Base-by-base conservation (phyloP, 2,888 invertebrate genomes). In the Ochropleura leucogaster region DNA sequence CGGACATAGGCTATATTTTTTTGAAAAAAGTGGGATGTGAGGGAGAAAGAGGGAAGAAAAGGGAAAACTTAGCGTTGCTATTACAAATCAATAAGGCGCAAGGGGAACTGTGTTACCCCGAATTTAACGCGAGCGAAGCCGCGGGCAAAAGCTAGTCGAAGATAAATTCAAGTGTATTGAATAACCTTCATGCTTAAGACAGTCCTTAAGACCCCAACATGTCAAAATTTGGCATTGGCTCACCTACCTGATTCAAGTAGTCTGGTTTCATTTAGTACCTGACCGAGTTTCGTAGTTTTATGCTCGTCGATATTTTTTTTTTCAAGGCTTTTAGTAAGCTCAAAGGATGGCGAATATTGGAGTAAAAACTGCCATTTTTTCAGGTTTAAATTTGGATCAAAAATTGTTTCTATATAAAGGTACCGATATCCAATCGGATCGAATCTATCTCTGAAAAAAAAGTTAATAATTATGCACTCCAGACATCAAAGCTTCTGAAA, bases 311-410 rank as follows among this genome's bases (percentile, higher is more conserved):
- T 68, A 68, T 44, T 10, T 40, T 40, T 62, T 47, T 66, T 72
- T 51, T 40, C 8, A 0, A 51, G 53, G 49, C 49, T 76, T 63
- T 63, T 55, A 55, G 30, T 44, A 53, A 40, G 20, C 44, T 76
- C 44, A 62, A 67, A 55, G 2, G 55, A 16, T n/a, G 18, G 14
- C 6, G 8, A 59, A 3, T 47, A 57, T 55, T 55, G 44, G 5
- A 69, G 14, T 51, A 55, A 57, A 55, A 63, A 40, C 18, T 53
- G 0, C 12, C 7, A 20, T 40, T 59, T 9, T 0, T 12, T 5
- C 40, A 44, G n/a, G 12, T 10, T n/a, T n/a, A n/a, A 59, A 47
- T 10, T 18, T 3, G 10, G 14, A 0, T 1, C 16, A 10, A 30
- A 62, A 20, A 9, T 55, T 14, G 1, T 20, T 44, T 10, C 42